phyloP scores from a whole-genome alignment of 2,113 vertebrate species.

The Pteropus alecto region DNA sequence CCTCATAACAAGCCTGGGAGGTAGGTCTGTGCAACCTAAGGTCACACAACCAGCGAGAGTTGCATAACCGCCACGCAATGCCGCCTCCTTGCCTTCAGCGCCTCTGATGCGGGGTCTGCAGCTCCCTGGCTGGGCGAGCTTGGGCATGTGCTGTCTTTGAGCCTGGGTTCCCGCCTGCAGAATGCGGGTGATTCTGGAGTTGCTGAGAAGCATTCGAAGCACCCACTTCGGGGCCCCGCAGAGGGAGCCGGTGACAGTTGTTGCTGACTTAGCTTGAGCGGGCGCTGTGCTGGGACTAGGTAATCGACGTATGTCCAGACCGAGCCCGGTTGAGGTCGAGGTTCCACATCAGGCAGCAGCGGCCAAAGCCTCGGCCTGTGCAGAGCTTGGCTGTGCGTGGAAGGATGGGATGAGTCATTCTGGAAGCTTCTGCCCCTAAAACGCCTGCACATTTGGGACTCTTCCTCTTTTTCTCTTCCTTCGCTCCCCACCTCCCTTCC shows the following conservation, averaged over 20 bases:
- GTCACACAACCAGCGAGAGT: fast-evolving
- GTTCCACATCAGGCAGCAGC: not conserved
- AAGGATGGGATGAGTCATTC: not conserved
- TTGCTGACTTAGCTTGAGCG: not conserved
- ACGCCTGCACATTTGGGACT: not conserved
- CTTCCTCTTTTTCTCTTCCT: not conserved
- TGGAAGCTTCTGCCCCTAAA: not conserved
- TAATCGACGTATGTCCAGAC: not conserved
- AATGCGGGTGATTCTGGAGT: fast-evolving
- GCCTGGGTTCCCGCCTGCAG: not conserved
- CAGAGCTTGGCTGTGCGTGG: fast-evolving
- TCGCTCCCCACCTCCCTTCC: no score
- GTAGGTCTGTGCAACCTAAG: not conserved
- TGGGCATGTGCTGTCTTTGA: fast-evolving
- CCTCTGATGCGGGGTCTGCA: not conserved
- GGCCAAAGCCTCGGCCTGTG: fast-evolving
- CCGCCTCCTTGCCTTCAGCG: not conserved
- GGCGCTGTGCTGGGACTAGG: fast-evolving
- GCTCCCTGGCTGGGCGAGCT: not conserved
- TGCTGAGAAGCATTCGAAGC: not conserved
- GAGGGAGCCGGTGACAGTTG: fast-evolving
- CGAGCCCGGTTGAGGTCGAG: not conserved
- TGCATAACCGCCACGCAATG: fast-evolving
- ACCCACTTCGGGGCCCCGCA: fast-evolving
- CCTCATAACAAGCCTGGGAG: fast-evolving